Conservation (phyloP, 2,888 invertebrate species). For the Mellilla xanthometata region DNA sequence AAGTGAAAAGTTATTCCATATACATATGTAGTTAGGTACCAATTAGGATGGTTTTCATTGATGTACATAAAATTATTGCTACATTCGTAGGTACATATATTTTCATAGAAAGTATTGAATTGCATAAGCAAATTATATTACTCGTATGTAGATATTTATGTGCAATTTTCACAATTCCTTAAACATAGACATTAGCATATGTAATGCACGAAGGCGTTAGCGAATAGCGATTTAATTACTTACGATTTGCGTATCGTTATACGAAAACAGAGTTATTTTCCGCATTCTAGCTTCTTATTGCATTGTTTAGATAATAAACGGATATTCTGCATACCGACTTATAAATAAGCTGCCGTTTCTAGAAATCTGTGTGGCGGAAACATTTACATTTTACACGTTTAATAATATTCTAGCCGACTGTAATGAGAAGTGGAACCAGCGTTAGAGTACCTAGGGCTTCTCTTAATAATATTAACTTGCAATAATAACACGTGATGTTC, state of each 20-base stretch:
- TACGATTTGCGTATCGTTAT: conserved; percentile 10
- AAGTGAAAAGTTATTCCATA: too few species aligned
- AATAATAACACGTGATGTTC: too few species aligned
- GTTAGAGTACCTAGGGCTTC: background rate
- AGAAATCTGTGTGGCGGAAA: conserved; percentile 11
- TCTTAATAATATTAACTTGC: too few species aligned
- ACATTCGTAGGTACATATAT: too few species aligned
- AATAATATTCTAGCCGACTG: background rate
- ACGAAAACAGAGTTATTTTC: conserved; percentile 18
- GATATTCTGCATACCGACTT: conserved; percentile 11
- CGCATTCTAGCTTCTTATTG: conserved; percentile 16
- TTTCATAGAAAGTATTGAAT: too few species aligned
- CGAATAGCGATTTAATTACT: background rate
- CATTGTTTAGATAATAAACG: conserved; percentile 15
- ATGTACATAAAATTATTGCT: too few species aligned
- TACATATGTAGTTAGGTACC: too few species aligned
- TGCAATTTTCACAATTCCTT: conserved; percentile 27
- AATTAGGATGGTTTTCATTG: too few species aligned
- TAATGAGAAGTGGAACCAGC: background rate
- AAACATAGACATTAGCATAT: conserved; percentile 22
- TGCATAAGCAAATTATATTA: too few species aligned
- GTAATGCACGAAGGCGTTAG: conserved; percentile 16
- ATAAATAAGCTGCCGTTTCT: conserved; percentile 12
- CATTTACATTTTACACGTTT: conserved; percentile 4
- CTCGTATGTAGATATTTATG: conserved; percentile 17